Evolutionary conservation across 2,888 invertebrate genomes (phyloP), one percentile per base, ranked within the genome.

Genomic region (Cremastobaeus sp.): DNA sequence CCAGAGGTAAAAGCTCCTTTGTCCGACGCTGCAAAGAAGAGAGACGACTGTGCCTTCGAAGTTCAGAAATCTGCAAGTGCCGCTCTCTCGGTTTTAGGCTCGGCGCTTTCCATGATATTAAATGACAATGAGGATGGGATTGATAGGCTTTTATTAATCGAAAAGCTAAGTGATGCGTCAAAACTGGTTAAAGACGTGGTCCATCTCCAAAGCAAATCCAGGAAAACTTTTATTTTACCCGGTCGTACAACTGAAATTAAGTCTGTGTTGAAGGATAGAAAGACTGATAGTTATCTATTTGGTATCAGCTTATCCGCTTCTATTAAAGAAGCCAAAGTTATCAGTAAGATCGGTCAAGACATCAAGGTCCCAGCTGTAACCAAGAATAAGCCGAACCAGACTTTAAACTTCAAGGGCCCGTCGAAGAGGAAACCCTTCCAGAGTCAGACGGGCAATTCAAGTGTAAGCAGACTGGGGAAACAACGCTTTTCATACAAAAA

Each of bases 11-110:
- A 52, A 21, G 21, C 59, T 2, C 54, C 65, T 8, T 30, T 76
- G 35, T 52, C 48, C n/a, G 70, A 77, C 6, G 28, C 59, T 6
- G 73, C 71, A 2, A 50, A 52, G 5, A 78, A 73, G 32, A 47
- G 69, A 17, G 77, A 76, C 17, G 39, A 54, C 0, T 69, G 54
- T 55, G 37, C 72, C 3, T 45, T 52, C 5, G 54, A 70, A 25
- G 55, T 37, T 1, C 77, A 77, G 18, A 72, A 69, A 20, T 45
- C 69, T 4, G 34, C 64, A 0, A 55, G 48, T 25, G 30, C 64
- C 17, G 69, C 74, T 3, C 15, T 70, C 25, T 43, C 59, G 12
- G 57, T 55, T 9, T 17, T 76, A 1, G 52, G 62, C 1, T 35
- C 69, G 0, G 55, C 48, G 6, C 28, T 70, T 8, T 48, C 72